A percentile compares a stretch with the other conserved stretches of the same genome.
These are phyloP conservation scores for Holothuria glaberrima DNA, from an alignment of 35 echinoderm and acorn worm genomes.

Conservation along the genomic window DNA sequence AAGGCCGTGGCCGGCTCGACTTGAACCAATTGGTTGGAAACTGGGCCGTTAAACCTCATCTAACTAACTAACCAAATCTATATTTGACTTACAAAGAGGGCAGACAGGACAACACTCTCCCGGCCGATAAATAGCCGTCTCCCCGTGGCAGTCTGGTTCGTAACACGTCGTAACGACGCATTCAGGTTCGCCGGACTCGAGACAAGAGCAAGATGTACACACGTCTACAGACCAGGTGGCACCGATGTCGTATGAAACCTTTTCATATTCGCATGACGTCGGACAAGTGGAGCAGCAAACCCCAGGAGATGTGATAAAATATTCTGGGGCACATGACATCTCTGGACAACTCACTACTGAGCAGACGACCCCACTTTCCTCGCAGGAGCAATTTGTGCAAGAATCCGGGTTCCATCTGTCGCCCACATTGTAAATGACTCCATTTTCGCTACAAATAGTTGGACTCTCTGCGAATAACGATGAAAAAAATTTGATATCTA, in stretches of 20 bases:
- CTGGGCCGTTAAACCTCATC: too few species aligned
- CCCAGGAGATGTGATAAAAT: neutral
- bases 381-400: neutral
- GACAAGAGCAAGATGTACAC: conserved; percentile 6
- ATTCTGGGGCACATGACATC: neutral
- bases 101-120: conserved; percentile 5
- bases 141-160: neutral
- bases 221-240: conserved; percentile 12
- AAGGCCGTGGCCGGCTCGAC: neutral
- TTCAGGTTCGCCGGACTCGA: neutral
- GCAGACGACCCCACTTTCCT: neutral
- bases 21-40: neutral
- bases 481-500: neutral
- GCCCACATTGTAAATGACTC: conserved; percentile 4
- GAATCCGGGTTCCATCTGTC: conserved; percentile 7
- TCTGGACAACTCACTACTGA: neutral
- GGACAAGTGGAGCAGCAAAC: conserved; percentile 36
- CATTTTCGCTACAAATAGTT: conserved; percentile 14
- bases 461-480: conserved; percentile 2
- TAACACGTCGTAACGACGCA: neutral
- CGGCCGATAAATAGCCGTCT: neutral
- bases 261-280: neutral
- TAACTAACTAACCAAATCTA: too few species aligned
- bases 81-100: conserved; percentile 6
- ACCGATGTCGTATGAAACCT: conserved; percentile 14